Conservation (phyloP, 2,888 invertebrate species). For the Automeris io region DNA sequence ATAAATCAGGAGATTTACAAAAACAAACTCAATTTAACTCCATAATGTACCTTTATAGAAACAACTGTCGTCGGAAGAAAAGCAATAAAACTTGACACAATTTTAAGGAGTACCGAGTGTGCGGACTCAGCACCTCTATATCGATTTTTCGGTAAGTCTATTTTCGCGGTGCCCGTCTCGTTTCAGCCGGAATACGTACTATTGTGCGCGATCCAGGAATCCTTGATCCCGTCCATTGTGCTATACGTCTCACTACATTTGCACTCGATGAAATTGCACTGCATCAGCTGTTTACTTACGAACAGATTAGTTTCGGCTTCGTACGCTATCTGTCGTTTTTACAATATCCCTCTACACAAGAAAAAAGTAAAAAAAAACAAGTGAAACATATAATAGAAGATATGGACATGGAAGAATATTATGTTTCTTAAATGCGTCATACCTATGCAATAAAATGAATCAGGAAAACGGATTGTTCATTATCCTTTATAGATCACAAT, state of each 20-base stretch:
- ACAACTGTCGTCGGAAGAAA: constrained; percentile 13
- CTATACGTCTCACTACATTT: constrained; percentile 19
- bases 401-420: too few relatives aligned
- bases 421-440: too few relatives aligned
- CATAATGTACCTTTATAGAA: too few relatives aligned
- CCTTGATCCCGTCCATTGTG: constrained; percentile 19
- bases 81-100: constrained; percentile 53
- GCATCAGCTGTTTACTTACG: constrained; percentile 19
- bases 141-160: constrained; percentile 58
- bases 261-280: constrained; percentile 35
- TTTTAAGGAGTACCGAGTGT: constrained; percentile 43
- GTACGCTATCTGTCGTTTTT: too few relatives aligned
- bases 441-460: too few relatives aligned
- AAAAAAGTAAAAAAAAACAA: too few relatives aligned
- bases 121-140: constrained; percentile 32
- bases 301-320: constrained; percentile 11
- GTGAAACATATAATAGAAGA: too few relatives aligned
- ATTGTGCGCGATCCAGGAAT: constrained; percentile 30
- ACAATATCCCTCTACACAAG: too few relatives aligned
- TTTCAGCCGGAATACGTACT: constrained; percentile 40
- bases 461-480: too few relatives aligned
- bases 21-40: too few relatives aligned
- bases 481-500: too few relatives aligned
- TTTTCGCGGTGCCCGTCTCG: constrained; percentile 41
- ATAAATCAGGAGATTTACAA: too few relatives aligned